These are phyloP conservation scores for Fopius arisanus DNA, from an alignment of 1,140 invertebrate species.

Conservation along the genomic window DNA sequence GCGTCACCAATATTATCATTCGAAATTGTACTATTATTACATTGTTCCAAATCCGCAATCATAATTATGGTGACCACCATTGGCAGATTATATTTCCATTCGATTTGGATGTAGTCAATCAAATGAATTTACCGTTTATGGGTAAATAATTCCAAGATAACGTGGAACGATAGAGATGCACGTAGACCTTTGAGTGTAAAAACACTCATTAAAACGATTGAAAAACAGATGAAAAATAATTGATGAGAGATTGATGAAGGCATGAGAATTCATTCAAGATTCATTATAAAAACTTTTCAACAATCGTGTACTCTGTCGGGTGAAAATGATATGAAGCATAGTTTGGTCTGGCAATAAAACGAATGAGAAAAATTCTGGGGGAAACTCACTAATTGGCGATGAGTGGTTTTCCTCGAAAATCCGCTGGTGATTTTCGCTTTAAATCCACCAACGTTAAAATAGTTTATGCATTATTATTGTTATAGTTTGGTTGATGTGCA, in stretches of 20 bases:
- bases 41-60: conserved; percentile 45
- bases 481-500: background rate
- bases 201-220: no score
- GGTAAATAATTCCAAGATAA: background rate
- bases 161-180: no score
- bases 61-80: conserved; percentile 46
- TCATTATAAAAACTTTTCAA: background rate
- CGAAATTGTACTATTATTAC: conserved; percentile 53
- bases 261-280: background rate
- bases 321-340: background rate
- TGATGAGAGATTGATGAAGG: background rate
- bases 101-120: conserved; percentile 39
- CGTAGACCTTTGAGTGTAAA: no score
- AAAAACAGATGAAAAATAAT: background rate
- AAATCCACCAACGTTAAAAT: background rate
- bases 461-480: conserved; percentile 4
- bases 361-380: background rate
- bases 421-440: background rate
- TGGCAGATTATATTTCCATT: conserved; percentile 54
- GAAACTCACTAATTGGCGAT: background rate
- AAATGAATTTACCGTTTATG: no score
- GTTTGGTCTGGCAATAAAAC: background rate
- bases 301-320: background rate
- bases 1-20: conserved; percentile 33
- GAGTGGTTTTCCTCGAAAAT: background rate